phyloP scores from a whole-genome alignment of 2,113 vertebrate species.

The Erinaceus europaeus region DNA sequence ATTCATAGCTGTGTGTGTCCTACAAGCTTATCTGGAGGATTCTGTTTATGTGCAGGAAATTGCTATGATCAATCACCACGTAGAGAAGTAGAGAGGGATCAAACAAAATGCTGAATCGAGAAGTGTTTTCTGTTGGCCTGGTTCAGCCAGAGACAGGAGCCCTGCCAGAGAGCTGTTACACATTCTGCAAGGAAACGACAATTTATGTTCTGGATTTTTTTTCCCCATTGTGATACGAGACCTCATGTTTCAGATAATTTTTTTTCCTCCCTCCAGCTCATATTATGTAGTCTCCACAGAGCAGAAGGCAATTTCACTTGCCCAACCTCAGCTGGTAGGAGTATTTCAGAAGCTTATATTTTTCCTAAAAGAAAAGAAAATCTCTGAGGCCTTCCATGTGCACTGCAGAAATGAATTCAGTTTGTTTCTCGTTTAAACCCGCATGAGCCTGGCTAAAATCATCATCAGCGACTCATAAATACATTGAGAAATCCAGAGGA shows the following conservation, averaged over 20 bases:
- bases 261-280: neutral
- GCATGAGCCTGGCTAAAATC: neutral
- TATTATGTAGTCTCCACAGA: neutral
- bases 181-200: conserved; percentile 30
- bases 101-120: conserved; percentile 70
- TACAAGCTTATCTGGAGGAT: conserved; percentile 70
- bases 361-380: conserved; percentile 57
- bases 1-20: conserved; percentile 59
- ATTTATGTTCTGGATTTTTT: conserved; percentile 32
- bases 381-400: conserved; percentile 13
- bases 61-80: conserved; percentile 71
- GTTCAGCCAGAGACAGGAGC: conserved; percentile 21
- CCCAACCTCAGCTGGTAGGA: neutral
- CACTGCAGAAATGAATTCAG: conserved; percentile 19
- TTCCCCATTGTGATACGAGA: conserved; percentile 13
- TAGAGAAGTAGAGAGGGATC: conserved; percentile 48
- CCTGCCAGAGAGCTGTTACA: conserved; percentile 39
- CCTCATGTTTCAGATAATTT: neutral
- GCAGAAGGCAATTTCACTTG: neutral
- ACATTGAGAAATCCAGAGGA: neutral
- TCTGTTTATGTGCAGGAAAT: conserved; percentile 75
- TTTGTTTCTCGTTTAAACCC: conserved; percentile 19
- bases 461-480: neutral
- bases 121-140: conserved; percentile 45
- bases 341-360: conserved; percentile 19